Percentiles rank a stretch among this genome's conserved stretches.
These are phyloP conservation scores for Cataglyphis hispanica DNA, from an alignment of 1,140 invertebrate genomes.

Conservation along the genomic window DNA sequence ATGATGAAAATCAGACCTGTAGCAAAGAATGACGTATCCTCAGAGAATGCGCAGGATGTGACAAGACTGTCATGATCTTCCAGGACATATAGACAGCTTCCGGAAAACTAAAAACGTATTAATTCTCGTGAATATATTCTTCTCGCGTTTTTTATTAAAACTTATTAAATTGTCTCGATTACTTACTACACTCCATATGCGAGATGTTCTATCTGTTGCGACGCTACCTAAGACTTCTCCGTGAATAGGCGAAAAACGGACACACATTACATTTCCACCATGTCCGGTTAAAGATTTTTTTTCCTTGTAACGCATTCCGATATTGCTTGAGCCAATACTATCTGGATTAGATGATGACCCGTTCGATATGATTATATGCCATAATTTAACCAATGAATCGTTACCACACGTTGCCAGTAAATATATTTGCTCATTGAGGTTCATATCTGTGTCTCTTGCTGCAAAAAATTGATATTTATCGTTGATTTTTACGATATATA, in stretches of 20 bases:
- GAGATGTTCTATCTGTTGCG: conserved; percentile 89
- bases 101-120: conserved; percentile 82
- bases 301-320: conserved; percentile 65
- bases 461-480: background rate
- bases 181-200: conserved; percentile 89
- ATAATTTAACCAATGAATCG: conserved; percentile 91
- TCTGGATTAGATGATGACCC: conserved; percentile 20
- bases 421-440: conserved; percentile 82
- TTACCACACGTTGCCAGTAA: conserved; percentile 91
- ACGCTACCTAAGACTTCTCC: conserved; percentile 88
- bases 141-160: background rate
- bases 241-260: conserved; percentile 87
- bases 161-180: conserved; percentile 21
- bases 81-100: conserved; percentile 87
- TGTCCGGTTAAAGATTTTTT: conserved; percentile 85
- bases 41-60: conserved; percentile 87
- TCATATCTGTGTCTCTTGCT: conserved; percentile 73
- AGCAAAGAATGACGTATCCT: conserved; percentile 86
- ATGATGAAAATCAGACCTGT: conserved; percentile 82
- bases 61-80: conserved; percentile 88
- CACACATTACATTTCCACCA: conserved; percentile 88
- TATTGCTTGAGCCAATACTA: conserved; percentile 21
- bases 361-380: conserved; percentile 87
- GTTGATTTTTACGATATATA: background rate
- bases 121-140: background rate